Evolutionary conservation across 1,140 invertebrate genomes (phyloP).

Genomic region (Chrysoperla carnea): DNA sequence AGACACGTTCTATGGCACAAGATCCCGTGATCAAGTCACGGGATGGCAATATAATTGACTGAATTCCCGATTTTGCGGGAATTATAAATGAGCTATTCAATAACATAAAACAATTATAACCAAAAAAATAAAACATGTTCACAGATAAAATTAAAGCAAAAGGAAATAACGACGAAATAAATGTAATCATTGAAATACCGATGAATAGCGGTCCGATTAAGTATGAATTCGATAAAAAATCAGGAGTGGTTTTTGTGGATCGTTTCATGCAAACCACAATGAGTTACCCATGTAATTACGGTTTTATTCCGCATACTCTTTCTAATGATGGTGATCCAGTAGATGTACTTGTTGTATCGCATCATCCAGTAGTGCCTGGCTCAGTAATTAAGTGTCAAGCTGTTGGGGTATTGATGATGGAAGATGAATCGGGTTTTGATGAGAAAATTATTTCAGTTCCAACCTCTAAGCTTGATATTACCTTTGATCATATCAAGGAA

Average conservation of each 20-base stretch:
- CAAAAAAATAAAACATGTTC: no score
- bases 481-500: neutral
- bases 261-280: neutral
- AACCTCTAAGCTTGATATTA: neutral
- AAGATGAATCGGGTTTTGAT: neutral
- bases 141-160: no score
- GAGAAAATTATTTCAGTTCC: neutral
- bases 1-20: no score
- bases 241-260: conserved; percentile 1
- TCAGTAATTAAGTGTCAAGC: neutral
- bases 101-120: no score
- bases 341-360: conserved; percentile 10
- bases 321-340: conserved; percentile 5
- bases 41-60: no score
- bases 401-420: conserved; percentile 8
- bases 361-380: neutral
- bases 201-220: no score
- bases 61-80: no score
- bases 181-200: no score
- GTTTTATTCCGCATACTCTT: neutral
- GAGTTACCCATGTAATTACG: neutral
- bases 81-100: no score
- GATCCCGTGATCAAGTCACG: no score
- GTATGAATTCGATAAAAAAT: no score
- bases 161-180: no score